Base-by-base conservation (phyloP, 2,888 invertebrate genomes). In the Neria commutata region DNA sequence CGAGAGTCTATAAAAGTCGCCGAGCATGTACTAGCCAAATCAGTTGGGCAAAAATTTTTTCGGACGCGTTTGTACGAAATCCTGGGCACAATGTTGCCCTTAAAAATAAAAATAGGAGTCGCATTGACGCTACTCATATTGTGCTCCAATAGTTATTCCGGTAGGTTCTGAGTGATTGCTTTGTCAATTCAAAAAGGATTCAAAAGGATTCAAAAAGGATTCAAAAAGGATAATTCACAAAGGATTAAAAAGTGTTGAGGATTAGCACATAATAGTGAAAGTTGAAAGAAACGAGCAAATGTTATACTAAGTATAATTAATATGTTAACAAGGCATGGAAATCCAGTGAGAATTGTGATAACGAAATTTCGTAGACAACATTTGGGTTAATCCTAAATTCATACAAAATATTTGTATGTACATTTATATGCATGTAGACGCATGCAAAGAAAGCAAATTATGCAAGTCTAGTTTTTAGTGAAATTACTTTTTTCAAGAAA, bases 1-100 rank as follows among this genome's bases (percentile, higher is more conserved):
- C 34, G 10, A 37, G 62, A 76, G 64, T 73, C 76, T 75, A 77
- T 77, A 77, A 73, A 77, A 77, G 72, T 37, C 58, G 65, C 42
- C 56, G 60, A 42, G 10, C 40, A 34, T 40, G 21, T 48, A 17
- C 48, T 55, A 54, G 57, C 57, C 60, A 67, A 74, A 66, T 67
- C 70, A 77, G 76, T 77, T 71, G 64, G 59, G 69, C 68, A 72
- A 71, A 59, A 66, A 63, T 66, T 65, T 65, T 67, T 67, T 70
- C 64, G 69, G 64, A 71, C 77, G 72, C 64, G 67, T 65, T 64
- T 67, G 64, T 59, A 53, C 60, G 26, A 59, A 51, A 40, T 34
- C 50, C 61, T 55, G 68, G 75, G 67, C 67, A 66, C 63, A 60
- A 79, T 80, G 78, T 48, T 68, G 69, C 65, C 68, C 58, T 57